phyloP scores from a whole-genome alignment of 2,888 invertebrate genomes.

The Tenthredo amoena region DNA sequence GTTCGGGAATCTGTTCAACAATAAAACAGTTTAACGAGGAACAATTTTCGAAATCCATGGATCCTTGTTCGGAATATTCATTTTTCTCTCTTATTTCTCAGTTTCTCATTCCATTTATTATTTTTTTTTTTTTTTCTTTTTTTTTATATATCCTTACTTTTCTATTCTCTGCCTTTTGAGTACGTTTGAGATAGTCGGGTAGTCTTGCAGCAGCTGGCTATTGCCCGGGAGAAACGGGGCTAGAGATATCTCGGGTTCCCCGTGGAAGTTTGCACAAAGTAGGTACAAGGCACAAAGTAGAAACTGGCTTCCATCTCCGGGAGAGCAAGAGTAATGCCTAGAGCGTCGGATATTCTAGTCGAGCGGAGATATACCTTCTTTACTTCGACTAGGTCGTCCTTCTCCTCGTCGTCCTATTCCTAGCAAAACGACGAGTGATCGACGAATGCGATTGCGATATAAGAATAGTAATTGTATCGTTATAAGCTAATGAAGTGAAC shows the following conservation, averaged over 20 bases:
- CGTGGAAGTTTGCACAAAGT: constrained; percentile 36
- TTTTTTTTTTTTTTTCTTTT: neutral
- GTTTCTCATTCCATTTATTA: neutral
- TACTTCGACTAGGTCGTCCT: neutral
- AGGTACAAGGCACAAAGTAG: constrained; percentile 19
- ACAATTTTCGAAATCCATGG: neutral
- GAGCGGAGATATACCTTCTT: neutral
- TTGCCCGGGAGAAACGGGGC: constrained; percentile 1
- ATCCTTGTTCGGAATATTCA: neutral
- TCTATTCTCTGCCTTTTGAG: neutral
- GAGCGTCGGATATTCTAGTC: constrained; percentile 28
- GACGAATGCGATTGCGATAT: neutral
- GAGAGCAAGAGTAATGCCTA: constrained; percentile 32
- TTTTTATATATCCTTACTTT: neutral
- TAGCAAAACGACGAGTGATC: neutral
- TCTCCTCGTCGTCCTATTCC: neutral
- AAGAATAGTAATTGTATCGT: constrained; percentile 3
- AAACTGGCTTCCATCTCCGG: constrained; percentile 38
- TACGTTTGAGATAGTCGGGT: neutral
- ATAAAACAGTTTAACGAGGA: constrained; percentile 8
- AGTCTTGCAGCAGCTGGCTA: neutral
- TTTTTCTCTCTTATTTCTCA: neutral
- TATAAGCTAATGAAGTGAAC: neutral
- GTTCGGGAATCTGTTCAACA: neutral
- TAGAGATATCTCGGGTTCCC: constrained; percentile 8